Evolutionary conservation across 2,888 invertebrate species (phyloP).

Genomic region (Drosophila mimetica): DNA sequence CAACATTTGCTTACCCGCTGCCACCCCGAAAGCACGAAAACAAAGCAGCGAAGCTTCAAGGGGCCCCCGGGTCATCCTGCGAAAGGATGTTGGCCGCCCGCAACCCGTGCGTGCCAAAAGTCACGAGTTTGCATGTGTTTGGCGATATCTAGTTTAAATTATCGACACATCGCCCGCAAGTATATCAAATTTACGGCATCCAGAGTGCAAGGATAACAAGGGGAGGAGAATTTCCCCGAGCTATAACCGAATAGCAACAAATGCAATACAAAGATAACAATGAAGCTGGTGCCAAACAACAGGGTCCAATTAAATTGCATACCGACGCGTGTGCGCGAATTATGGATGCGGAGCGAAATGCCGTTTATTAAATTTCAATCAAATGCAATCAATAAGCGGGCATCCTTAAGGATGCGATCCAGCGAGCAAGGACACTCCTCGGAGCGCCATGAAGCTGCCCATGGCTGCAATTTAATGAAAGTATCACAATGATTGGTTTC

Average conservation of each 20-base stretch:
- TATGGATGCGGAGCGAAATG: slow-evolving; percentile 59
- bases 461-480: slow-evolving; percentile 72
- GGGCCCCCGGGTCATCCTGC: slow-evolving; percentile 16
- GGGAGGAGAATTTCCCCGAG: slow-evolving; percentile 27
- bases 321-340: slow-evolving; percentile 59
- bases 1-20: slow-evolving; percentile 33
- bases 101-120: slow-evolving; percentile 46
- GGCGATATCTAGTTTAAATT: slow-evolving; percentile 66
- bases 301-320: slow-evolving; percentile 76
- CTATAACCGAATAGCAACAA: slow-evolving; percentile 34
- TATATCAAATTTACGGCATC: slow-evolving; percentile 72
- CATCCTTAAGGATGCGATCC: not conserved
- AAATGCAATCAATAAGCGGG: slow-evolving; percentile 58
- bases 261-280: slow-evolving; percentile 57
- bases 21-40: slow-evolving; percentile 18
- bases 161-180: slow-evolving; percentile 64
- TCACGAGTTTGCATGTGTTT: slow-evolving; percentile 47
- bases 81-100: slow-evolving; percentile 1
- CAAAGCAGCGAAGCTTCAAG: slow-evolving; percentile 49
- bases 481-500: slow-evolving; percentile 81
- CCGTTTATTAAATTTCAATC: slow-evolving; percentile 73
- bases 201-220: slow-evolving; percentile 52
- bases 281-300: slow-evolving; percentile 58
- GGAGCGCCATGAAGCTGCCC: slow-evolving; percentile 30
- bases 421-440: slow-evolving; percentile 4